A percentile compares a stretch with the other conserved stretches of the same genome.
phyloP scores from a whole-genome alignment of 2,797 vertebrate species.

The Pangasius mekongensis region DNA sequence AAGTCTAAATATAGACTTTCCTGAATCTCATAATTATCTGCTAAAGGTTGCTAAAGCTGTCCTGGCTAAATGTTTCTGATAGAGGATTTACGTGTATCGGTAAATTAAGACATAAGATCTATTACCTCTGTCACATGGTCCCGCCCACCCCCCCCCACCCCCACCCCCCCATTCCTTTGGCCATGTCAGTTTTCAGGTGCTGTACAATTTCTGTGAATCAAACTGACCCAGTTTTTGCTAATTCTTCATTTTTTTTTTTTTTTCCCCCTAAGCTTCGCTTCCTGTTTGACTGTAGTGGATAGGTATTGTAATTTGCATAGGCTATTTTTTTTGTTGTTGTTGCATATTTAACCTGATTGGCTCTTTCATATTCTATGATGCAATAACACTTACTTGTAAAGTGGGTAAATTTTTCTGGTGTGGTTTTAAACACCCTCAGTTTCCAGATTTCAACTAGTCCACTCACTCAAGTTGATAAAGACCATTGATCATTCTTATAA shows the following conservation, averaged over 20 bases:
- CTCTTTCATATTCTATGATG: neutral
- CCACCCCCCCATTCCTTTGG: too few species aligned
- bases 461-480: neutral
- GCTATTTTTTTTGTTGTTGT: neutral
- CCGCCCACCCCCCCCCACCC: too few species aligned
- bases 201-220: neutral
- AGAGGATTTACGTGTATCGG: neutral
- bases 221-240: neutral
- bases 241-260: neutral
- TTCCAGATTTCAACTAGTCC: neutral
- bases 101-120: too few species aligned
- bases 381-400: neutral
- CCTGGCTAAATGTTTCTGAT: neutral
- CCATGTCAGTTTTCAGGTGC: too few species aligned
- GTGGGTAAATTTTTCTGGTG: neutral
- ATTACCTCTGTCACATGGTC: too few species aligned
- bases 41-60: neutral
- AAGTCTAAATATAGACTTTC: neutral
- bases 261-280: neutral
- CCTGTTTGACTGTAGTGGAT: neutral
- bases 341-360: neutral
- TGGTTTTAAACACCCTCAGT: neutral
- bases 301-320: neutral
- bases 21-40: neutral
- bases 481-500: neutral